Evolutionary conservation across 2,797 vertebrate species (phyloP).

Genomic region (Neosalanx taihuensis): DNA sequence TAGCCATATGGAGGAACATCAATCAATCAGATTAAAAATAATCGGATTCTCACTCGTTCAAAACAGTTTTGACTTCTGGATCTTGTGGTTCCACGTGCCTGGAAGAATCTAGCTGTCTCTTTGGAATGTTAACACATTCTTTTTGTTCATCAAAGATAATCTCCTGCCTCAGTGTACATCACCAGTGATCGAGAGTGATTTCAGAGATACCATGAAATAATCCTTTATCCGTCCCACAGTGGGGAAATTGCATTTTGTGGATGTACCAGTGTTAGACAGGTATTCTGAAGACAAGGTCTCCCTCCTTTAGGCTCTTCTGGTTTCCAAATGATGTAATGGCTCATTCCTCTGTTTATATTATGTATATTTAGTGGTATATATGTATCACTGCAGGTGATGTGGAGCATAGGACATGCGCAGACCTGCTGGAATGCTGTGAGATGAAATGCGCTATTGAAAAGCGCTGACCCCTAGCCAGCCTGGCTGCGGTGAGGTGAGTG

Average conservation of each 20-base stretch:
- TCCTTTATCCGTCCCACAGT: no score
- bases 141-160: no score
- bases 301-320: no score
- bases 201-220: no score
- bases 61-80: slow-evolving; percentile 5
- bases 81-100: slow-evolving; percentile 36
- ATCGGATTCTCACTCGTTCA: slow-evolving; percentile 16
- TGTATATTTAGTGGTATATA: neutral
- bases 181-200: no score
- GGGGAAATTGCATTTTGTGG: no score
- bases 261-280: neutral
- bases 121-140: slow-evolving; percentile 16
- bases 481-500: neutral
- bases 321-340: neutral
- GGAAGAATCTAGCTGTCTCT: slow-evolving; percentile 14
- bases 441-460: neutral
- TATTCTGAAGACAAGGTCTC: neutral
- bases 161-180: no score
- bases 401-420: neutral
- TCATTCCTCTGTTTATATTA: neutral
- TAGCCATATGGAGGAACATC: slow-evolving; percentile 20
- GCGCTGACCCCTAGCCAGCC: no score
- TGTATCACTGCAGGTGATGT: neutral
- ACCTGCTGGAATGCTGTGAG: neutral
- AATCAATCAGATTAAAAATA: slow-evolving; percentile 32